phyloP scores from a whole-genome alignment of 2,888 invertebrate species.

The Autographa pulchrina region DNA sequence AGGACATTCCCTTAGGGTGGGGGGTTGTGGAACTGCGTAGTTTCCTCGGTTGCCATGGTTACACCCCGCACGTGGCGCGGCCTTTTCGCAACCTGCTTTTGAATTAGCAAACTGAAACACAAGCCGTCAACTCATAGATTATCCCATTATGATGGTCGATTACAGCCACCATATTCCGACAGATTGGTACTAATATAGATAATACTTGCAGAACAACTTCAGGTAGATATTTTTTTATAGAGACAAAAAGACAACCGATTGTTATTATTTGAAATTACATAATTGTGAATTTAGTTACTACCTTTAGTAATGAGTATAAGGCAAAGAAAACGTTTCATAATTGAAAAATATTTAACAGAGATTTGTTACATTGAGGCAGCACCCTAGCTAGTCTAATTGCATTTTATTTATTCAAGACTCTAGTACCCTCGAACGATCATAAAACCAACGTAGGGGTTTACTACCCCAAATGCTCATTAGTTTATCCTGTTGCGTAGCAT shows the following conservation, averaged over 20 bases:
- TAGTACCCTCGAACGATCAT: slow-evolving; percentile 69
- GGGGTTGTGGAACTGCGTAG: slow-evolving; percentile 81
- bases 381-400: slow-evolving; percentile 82
- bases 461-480: slow-evolving; percentile 75
- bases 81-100: slow-evolving; percentile 72
- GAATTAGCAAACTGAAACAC: slow-evolving; percentile 75
- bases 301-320: no score
- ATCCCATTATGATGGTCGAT: slow-evolving; percentile 71
- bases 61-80: slow-evolving; percentile 82
- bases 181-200: slow-evolving; percentile 60
- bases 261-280: no score
- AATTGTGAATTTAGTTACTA: no score
- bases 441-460: slow-evolving; percentile 66
- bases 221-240: no score
- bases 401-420: slow-evolving; percentile 86
- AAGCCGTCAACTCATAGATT: slow-evolving; percentile 71
- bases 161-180: slow-evolving; percentile 68
- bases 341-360: slow-evolving; percentile 61
- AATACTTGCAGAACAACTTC: slow-evolving; percentile 23
- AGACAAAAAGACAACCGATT: no score
- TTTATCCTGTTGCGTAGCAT: slow-evolving; percentile 67
- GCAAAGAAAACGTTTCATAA: slow-evolving; percentile 21
- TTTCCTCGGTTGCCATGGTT: slow-evolving; percentile 84
- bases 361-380: slow-evolving; percentile 63
- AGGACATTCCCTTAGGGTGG: slow-evolving; percentile 63